These are phyloP conservation scores for Protobothrops mucrosquamatus DNA, from an alignment of 2,113 vertebrate species.

Conservation along the genomic window DNA sequence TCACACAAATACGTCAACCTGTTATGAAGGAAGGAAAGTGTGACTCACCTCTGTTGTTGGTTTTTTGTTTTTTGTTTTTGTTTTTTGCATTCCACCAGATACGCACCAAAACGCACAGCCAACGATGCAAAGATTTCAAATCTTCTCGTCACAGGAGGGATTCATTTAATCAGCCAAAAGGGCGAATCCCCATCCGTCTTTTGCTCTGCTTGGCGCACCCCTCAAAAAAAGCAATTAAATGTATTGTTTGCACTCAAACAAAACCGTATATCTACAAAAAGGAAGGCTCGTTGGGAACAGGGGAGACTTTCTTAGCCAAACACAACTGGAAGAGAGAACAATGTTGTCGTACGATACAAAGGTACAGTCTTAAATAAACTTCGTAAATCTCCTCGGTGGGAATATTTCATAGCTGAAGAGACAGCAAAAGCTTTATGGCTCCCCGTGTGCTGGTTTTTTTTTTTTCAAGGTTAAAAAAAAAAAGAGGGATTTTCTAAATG, in stretches of 20 bases:
- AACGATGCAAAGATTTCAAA: constrained; percentile 16
- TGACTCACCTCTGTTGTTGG: not conserved
- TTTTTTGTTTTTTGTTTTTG: accelerated
- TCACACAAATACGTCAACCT: not conserved
- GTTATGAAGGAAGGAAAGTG: not conserved
- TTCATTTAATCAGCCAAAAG: constrained; percentile 18
- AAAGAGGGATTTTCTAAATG: not conserved
- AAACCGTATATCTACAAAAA: constrained; percentile 4
- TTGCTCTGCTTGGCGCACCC: constrained; percentile 28
- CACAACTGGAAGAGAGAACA: not conserved
- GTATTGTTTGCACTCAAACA: constrained; percentile 24
- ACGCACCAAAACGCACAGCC: not conserved
- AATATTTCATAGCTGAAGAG: constrained; percentile 14
- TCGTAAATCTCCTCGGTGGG: not conserved
- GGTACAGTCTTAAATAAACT: not conserved
- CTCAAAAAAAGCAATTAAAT: constrained; percentile 23
- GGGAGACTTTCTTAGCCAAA: not conserved
- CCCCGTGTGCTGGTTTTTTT: not conserved
- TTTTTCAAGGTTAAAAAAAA: not conserved
- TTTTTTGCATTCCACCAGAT: constrained; percentile 9
- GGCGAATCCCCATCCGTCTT: not conserved
- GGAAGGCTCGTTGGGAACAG: not conserved
- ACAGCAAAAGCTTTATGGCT: not conserved
- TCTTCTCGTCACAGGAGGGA: not conserved
- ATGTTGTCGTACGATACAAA: not conserved